These are phyloP conservation scores for Lanius ludovicianus DNA, from an alignment of 2,113 vertebrate species.

Conservation along the genomic window DNA sequence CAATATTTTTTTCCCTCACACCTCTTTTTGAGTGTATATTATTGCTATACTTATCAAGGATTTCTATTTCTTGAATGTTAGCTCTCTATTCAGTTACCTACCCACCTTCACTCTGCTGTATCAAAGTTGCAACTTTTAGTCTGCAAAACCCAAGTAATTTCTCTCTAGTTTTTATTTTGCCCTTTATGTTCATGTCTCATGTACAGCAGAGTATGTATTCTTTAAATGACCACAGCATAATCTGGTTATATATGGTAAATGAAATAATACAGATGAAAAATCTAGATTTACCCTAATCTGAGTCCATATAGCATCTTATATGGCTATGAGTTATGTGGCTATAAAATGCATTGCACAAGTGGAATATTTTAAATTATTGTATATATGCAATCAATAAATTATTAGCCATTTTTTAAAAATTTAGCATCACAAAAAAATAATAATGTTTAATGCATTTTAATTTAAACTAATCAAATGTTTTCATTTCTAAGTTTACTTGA, in stretches of 20 bases:
- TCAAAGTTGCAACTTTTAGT: neutral
- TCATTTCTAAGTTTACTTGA: neutral
- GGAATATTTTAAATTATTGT: neutral
- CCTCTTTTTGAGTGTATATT: neutral
- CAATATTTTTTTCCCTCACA: neutral
- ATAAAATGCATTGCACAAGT: neutral
- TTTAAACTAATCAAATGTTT: neutral
- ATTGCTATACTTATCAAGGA: neutral
- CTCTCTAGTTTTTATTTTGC: neutral
- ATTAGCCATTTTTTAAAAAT: fast-evolving
- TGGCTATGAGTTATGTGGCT: neutral
- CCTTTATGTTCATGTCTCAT: neutral
- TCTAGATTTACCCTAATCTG: neutral
- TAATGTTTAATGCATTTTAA: neutral
- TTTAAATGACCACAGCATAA: neutral
- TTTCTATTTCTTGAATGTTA: neutral
- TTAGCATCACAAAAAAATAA: neutral
- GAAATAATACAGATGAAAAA: neutral
- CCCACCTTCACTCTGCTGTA: neutral
- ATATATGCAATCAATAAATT: neutral
- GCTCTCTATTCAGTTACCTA: neutral
- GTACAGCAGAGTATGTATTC: neutral
- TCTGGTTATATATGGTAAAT: neutral
- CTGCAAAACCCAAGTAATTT: neutral
- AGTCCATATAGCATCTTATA: neutral